Conservation (phyloP, 2,113 vertebrate species). For the Ceyx margarethae region DNA sequence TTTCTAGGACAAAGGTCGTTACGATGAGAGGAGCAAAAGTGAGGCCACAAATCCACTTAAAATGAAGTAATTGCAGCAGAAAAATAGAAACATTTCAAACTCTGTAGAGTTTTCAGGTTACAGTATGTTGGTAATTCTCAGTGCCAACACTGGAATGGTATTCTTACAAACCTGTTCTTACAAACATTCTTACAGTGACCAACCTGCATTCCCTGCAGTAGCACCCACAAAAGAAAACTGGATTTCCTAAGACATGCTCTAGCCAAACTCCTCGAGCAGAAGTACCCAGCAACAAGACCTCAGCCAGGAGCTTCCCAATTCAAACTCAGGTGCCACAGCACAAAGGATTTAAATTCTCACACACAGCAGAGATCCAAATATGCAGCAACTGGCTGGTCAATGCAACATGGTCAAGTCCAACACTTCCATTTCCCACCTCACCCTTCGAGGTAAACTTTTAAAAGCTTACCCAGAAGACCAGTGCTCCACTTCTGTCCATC, state of each 20-base stretch:
- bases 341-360: neutral
- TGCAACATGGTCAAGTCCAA: neutral
- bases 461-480: neutral
- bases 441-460: neutral
- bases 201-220: neutral
- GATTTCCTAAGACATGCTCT: neutral
- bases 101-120: neutral
- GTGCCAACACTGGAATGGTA: neutral
- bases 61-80: conserved; percentile 10
- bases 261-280: neutral
- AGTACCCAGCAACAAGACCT: neutral
- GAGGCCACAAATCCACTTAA: conserved; percentile 27
- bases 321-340: neutral
- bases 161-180: neutral
- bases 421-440: neutral
- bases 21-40: conserved; percentile 32
- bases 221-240: neutral
- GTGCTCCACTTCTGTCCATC: rapidly evolving
- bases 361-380: neutral
- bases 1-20: conserved; percentile 21
- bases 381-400: neutral
- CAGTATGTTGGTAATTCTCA: neutral
- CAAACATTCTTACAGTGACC: neutral
- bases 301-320: neutral
- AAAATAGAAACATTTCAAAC: conserved; percentile 6